Percentiles rank a stretch among this genome's conserved stretches.
Conservation (phyloP, 1,140 invertebrate genomes). For the Apis laboriosa region DNA sequence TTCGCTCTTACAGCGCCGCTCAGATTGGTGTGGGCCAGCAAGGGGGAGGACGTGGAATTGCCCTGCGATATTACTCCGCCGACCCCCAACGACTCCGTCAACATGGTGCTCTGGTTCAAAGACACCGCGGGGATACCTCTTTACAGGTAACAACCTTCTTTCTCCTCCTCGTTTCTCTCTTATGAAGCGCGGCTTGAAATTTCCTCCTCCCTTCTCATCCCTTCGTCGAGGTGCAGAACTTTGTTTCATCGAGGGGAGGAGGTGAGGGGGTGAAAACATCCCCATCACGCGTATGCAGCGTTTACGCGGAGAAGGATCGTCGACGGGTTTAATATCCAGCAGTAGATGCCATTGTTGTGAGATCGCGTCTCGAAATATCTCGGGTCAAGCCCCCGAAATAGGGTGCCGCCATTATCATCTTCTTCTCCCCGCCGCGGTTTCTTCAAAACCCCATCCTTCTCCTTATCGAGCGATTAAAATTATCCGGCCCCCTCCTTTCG, state of each 20-base stretch:
- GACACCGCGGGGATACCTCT: slow-evolving; percentile 90
- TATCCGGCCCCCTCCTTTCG: no score
- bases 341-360: slow-evolving; percentile 69
- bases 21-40: slow-evolving; percentile 86
- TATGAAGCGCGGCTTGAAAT: no score
- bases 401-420: slow-evolving; percentile 58
- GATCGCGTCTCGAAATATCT: slow-evolving; percentile 74
- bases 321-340: slow-evolving; percentile 5
- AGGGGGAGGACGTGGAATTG: slow-evolving; percentile 87
- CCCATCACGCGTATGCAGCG: no score
- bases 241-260: no score
- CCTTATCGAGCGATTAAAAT: not conserved
- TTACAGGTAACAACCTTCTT: slow-evolving; percentile 85
- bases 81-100: slow-evolving; percentile 86
- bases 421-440: not conserved
- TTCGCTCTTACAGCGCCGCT: slow-evolving; percentile 82
- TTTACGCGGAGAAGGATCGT: not conserved
- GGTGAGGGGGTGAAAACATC: no score
- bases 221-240: no score
- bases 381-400: slow-evolving; percentile 51
- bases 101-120: slow-evolving; percentile 92
- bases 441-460: not conserved
- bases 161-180: no score
- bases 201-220: no score
- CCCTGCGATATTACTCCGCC: slow-evolving; percentile 91